These are phyloP conservation scores for Drosophila nebulosa DNA, from an alignment of 1,140 invertebrate species.

Conservation along the genomic window DNA sequence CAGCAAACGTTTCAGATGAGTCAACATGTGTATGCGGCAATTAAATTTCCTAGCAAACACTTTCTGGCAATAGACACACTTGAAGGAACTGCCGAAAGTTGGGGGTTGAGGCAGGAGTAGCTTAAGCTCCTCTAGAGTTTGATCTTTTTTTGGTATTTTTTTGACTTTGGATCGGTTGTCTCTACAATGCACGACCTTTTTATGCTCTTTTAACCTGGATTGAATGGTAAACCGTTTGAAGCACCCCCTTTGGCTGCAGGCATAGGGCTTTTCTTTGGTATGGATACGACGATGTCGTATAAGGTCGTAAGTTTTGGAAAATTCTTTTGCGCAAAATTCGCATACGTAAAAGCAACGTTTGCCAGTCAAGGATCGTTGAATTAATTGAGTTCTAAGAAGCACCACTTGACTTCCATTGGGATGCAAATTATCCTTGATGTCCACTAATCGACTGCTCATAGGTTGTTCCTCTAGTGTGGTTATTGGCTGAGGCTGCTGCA, in stretches of 20 bases:
- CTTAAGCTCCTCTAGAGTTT: background rate
- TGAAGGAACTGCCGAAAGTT: background rate
- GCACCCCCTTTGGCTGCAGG: constrained; percentile 3
- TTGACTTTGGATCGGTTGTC: background rate
- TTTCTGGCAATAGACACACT: constrained; percentile 25
- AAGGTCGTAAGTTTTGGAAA: constrained; percentile 34
- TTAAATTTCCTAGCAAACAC: constrained; percentile 17
- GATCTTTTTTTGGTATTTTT: background rate
- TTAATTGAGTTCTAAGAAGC: background rate
- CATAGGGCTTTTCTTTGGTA: constrained; percentile 34
- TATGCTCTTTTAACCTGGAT: constrained; percentile 23
- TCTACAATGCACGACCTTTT: background rate
- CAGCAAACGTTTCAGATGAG: constrained; percentile 2
- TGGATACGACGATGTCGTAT: constrained; percentile 39
- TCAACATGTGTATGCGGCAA: constrained; percentile 26
- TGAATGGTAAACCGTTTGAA: constrained; percentile 3
- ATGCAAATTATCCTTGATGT: constrained; percentile 5
- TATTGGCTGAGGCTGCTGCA: background rate
- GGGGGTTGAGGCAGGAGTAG: background rate
- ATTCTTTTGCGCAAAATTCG: constrained; percentile 50
- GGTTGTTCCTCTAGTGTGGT: constrained; percentile 11
- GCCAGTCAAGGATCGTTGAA: background rate
- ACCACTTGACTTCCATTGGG: background rate
- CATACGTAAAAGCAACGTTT: constrained; percentile 33
- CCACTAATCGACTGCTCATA: constrained; percentile 6